These are phyloP conservation scores for Labeo rohita DNA, from an alignment of 2,113 vertebrate genomes.

Conservation along the genomic window DNA sequence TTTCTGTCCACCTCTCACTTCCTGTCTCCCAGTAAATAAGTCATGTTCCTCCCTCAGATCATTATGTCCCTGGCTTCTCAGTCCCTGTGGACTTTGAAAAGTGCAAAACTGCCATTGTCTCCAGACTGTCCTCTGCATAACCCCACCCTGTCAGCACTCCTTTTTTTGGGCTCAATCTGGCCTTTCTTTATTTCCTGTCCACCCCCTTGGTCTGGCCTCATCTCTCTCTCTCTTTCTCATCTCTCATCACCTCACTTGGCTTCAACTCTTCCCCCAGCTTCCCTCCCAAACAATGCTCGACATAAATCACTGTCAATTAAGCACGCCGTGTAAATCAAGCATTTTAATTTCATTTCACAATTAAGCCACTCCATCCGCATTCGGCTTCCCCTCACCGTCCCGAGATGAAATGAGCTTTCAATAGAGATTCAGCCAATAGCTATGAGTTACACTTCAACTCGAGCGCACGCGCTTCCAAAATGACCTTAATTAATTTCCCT, in stretches of 20 bases:
- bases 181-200: constrained; percentile 39
- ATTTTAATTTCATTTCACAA: constrained; percentile 64
- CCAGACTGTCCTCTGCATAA: constrained; percentile 50
- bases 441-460: constrained; percentile 47
- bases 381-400: constrained; percentile 46
- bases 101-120: constrained; percentile 47
- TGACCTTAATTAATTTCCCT: constrained; percentile 61
- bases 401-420: constrained; percentile 59
- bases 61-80: constrained; percentile 47
- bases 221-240: background rate
- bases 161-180: constrained; percentile 45
- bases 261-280: constrained; percentile 49
- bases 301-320: constrained; percentile 67
- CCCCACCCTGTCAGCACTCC: constrained; percentile 49
- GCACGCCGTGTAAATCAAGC: constrained; percentile 47
- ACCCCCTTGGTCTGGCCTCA: constrained; percentile 26
- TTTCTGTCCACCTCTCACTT: constrained; percentile 5
- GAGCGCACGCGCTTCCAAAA: constrained; percentile 44
- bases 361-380: constrained; percentile 54
- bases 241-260: constrained; percentile 41
- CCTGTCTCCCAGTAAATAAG: constrained; percentile 15
- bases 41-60: constrained; percentile 4
- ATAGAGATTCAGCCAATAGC: constrained; percentile 56
- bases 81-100: constrained; percentile 48
- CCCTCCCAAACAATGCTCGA: constrained; percentile 58